Percentiles rank a stretch among this genome's conserved stretches.
phyloP scores from a whole-genome alignment of 30 jellyfish, hydroid and myxozoan species.

The Aurelia coerulea region DNA sequence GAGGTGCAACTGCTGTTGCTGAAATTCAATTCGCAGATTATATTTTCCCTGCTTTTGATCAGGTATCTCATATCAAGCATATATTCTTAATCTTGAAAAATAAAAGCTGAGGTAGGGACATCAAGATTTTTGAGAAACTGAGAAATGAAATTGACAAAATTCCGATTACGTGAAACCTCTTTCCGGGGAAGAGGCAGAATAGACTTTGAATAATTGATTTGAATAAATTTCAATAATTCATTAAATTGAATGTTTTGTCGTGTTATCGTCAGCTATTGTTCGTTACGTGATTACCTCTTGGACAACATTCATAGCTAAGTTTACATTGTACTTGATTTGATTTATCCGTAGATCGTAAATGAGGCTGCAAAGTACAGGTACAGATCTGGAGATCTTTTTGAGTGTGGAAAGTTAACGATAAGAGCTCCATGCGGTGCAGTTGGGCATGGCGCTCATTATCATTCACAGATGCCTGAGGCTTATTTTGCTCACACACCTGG shows the following conservation, averaged over 20 bases:
- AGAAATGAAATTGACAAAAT: no score
- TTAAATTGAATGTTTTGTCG: no score
- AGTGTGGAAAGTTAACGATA: slow-evolving; percentile 92
- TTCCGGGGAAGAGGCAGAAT: no score
- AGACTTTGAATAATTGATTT: no score
- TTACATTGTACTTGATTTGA: not conserved
- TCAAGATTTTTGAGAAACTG: no score
- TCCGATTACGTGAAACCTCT: no score
- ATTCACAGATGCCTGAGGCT: slow-evolving; percentile 98
- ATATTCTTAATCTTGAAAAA: no score
- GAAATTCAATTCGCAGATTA: slow-evolving; percentile 99
- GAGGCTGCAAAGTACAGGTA: slow-evolving; percentile 99
- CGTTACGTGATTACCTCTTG: no score
- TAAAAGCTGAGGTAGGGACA: no score
- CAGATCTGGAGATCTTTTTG: slow-evolving; percentile 88
- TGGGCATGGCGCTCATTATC: slow-evolving; percentile 99
- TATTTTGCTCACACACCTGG: slow-evolving; percentile 99
- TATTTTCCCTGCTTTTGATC: slow-evolving; percentile 98
- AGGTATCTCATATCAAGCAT: slow-evolving; percentile 34
- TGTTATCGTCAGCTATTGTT: no score
- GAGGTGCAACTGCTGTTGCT: slow-evolving; percentile 99
- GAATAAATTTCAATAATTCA: no score
- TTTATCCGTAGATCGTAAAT: slow-evolving; percentile 76
- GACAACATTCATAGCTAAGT: no score
- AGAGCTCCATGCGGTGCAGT: slow-evolving; percentile 99